Evolutionary conservation across 2,113 vertebrate species (phyloP).

Genomic region (Crotalus viridis): DNA sequence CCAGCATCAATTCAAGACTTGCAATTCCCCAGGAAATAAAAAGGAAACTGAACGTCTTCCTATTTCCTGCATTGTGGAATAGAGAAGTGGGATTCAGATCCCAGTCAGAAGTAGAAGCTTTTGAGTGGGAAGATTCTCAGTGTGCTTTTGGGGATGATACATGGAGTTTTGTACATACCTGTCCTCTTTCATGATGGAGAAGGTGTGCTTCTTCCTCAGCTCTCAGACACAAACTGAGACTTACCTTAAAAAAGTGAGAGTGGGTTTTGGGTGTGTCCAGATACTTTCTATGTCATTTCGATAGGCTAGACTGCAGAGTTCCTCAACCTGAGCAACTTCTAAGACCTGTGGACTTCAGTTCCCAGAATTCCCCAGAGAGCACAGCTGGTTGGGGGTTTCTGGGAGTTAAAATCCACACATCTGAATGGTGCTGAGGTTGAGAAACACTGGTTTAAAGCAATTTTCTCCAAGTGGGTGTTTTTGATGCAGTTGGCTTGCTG

Average conservation of each 20-base stretch:
- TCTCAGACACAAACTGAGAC: not conserved
- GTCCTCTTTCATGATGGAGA: not conserved
- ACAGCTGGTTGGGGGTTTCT: not conserved
- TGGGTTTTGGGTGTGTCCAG: not conserved
- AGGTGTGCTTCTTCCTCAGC: not conserved
- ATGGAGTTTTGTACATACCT: not conserved
- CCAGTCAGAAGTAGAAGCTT: not conserved
- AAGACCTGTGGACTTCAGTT: not conserved
- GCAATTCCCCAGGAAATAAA: not conserved
- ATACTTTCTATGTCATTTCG: not conserved
- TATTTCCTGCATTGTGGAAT: not conserved
- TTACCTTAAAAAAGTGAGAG: not conserved
- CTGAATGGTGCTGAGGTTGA: not conserved
- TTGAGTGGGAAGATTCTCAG: not conserved
- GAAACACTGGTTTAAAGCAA: not conserved
- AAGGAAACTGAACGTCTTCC: not conserved
- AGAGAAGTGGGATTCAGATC: not conserved
- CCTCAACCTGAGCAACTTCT: not conserved
- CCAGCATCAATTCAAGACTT: not conserved
- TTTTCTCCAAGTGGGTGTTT: not conserved
- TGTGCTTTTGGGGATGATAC: not conserved
- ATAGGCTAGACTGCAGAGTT: not conserved
- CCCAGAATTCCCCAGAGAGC: not conserved
- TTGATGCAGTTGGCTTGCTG: not conserved
- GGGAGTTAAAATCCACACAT: not conserved